A percentile compares a stretch with the other conserved stretches of the same genome.
Conservation (phyloP, 2,888 invertebrate genomes). For the Drosophila mettleri region DNA sequence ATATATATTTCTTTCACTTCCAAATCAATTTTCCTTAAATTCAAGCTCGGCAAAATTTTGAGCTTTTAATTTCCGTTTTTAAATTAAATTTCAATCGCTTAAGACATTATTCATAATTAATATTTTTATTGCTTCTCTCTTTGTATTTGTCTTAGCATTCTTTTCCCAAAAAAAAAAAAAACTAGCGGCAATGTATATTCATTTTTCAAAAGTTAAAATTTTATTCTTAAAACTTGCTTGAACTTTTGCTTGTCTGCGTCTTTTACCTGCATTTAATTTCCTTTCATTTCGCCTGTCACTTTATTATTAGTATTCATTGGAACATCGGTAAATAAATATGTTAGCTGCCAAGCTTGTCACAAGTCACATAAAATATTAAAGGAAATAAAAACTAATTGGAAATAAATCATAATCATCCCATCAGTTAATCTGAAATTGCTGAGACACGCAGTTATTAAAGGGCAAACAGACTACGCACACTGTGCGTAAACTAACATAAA, state of each 20-base stretch:
- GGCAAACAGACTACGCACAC: background rate
- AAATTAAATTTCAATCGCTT: background rate
- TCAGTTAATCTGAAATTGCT: slow-evolving; percentile 34
- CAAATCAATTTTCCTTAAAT: background rate
- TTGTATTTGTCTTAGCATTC: background rate
- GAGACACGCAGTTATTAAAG: slow-evolving; percentile 19
- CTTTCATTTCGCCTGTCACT: background rate
- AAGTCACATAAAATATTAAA: background rate
- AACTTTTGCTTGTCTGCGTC: background rate
- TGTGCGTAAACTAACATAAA: slow-evolving; percentile 47
- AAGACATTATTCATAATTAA: background rate
- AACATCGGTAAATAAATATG: background rate
- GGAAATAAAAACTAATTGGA: slow-evolving; percentile 51
- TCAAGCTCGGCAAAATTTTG: background rate
- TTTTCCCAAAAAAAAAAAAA: too few relatives aligned
- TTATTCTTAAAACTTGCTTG: background rate
- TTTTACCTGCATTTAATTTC: background rate
- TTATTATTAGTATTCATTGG: slow-evolving; percentile 14
- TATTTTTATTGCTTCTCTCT: background rate
- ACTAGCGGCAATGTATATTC: slow-evolving; percentile 8
- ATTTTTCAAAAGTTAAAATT: background rate
- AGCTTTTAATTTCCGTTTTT: background rate
- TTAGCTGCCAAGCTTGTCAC: background rate
- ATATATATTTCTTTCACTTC: background rate
- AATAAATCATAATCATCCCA: slow-evolving; percentile 39